These are phyloP conservation scores for Heloderma charlesbogerti DNA, from an alignment of 2,113 vertebrate species.

Conservation along the genomic window DNA sequence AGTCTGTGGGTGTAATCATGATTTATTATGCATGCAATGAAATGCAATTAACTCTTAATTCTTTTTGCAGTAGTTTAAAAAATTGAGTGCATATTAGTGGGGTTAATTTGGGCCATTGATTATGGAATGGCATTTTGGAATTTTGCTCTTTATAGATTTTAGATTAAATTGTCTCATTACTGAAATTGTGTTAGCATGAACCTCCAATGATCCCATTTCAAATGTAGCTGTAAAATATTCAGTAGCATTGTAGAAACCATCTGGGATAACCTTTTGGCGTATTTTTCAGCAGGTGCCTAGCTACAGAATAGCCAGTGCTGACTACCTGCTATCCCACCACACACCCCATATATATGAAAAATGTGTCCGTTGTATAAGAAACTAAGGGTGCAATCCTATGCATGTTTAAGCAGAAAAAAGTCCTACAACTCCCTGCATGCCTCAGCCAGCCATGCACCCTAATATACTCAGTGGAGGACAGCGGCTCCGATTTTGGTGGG, in stretches of 20 bases:
- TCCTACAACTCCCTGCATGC: too few relatives aligned
- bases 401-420: too few relatives aligned
- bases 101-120: slow-evolving; percentile 43
- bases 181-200: slow-evolving; percentile 40
- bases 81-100: slow-evolving; percentile 13
- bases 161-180: slow-evolving; percentile 39
- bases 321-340: neutral
- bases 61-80: slow-evolving; percentile 26
- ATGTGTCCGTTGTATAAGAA: neutral
- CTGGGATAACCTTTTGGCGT: neutral
- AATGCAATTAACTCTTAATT: slow-evolving; percentile 54
- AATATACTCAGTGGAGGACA: too few relatives aligned
- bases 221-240: slow-evolving; percentile 28
- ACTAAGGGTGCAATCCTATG: neutral
- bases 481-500: too few relatives aligned
- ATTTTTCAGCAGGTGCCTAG: neutral
- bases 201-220: slow-evolving; percentile 21
- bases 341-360: neutral
- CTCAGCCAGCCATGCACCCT: too few relatives aligned
- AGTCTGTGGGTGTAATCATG: slow-evolving; percentile 38
- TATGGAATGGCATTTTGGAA: slow-evolving; percentile 20
- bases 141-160: slow-evolving; percentile 11
- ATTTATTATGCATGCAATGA: slow-evolving; percentile 41
- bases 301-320: slow-evolving; percentile 11
- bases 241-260: slow-evolving; percentile 15